Evolutionary conservation across 92 coral and sea anemone species (phyloP).

Genomic region (Meandrina meandrites): DNA sequence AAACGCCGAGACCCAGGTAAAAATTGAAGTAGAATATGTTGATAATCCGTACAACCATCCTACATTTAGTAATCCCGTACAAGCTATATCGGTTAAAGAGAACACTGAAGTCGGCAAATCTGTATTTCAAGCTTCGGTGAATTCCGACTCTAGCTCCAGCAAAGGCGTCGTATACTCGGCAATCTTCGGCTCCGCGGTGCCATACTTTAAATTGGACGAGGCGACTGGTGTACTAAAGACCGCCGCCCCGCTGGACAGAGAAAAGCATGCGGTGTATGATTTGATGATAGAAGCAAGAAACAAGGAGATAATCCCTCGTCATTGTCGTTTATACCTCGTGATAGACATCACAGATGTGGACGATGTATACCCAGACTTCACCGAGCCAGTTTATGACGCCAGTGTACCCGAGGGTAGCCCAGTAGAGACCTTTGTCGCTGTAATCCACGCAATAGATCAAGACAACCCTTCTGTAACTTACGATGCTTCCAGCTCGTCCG

Average conservation of each 20-base stretch:
- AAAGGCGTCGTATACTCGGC: conserved; percentile 65
- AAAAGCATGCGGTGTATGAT: conserved; percentile 57
- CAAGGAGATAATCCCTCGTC: conserved; percentile 55
- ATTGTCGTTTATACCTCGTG: conserved; percentile 49
- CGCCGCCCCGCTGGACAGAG: conserved; percentile 63
- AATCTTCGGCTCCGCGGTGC: conserved; percentile 64
- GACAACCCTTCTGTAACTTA: conserved; percentile 53
- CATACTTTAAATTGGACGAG: conserved; percentile 58
- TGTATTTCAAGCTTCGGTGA: conserved; percentile 57
- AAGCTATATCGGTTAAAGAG: conserved; percentile 43
- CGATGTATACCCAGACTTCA: conserved; percentile 68
- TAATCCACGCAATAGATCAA: conserved; percentile 68
- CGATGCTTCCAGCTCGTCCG: conserved; percentile 19
- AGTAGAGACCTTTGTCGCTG: conserved; percentile 71
- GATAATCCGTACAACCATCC: conserved; percentile 65
- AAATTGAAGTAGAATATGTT: conserved; percentile 61
- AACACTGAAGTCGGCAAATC: conserved; percentile 50
- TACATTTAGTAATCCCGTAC: conserved; percentile 46
- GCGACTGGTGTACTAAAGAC: conserved; percentile 70
- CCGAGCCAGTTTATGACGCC: conserved; percentile 59
- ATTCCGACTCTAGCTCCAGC: conserved; percentile 56
- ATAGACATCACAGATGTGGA: conserved; percentile 61
- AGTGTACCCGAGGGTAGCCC: conserved; percentile 76
- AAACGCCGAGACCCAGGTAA: conserved; percentile 42
- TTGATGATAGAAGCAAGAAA: conserved; percentile 68